These are phyloP conservation scores for Desoria tigrina DNA, from an alignment of 2,888 invertebrate species.

Conservation along the genomic window DNA sequence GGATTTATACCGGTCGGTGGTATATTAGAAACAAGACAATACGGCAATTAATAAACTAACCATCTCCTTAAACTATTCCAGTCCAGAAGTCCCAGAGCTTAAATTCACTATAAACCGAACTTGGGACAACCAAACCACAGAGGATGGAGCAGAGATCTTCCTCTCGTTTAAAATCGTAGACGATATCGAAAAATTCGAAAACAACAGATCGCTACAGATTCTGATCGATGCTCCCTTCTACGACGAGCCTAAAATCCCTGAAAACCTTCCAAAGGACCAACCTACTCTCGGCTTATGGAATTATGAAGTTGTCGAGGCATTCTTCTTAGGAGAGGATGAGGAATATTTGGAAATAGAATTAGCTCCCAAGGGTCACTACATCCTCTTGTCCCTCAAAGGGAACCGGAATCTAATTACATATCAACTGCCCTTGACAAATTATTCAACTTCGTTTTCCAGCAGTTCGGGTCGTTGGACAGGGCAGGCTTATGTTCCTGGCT, in stretches of 20 bases:
- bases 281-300: conserved; percentile 15
- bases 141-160: background rate
- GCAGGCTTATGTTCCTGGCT: conserved; percentile 5
- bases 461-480: conserved; percentile 5
- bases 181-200: background rate
- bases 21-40: too few relatives aligned
- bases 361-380: conserved; percentile 13
- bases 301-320: conserved; percentile 16
- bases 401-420: conserved; percentile 4
- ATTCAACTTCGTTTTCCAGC: background rate
- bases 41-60: too few relatives aligned
- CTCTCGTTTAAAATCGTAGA: conserved; percentile 6
- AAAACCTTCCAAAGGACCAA: background rate
- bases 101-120: background rate
- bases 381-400: conserved; percentile 11
- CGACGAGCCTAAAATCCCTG: conserved; percentile 4
- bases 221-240: conserved; percentile 1
- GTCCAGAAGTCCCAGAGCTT: background rate
- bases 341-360: conserved; percentile 22
- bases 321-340: conserved; percentile 12
- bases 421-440: conserved; percentile 9
- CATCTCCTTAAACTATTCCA: too few relatives aligned
- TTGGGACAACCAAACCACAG: conserved; percentile 11
- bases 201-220: background rate
- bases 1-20: too few relatives aligned